Evolutionary conservation across 2,113 vertebrate genomes (phyloP).

Genomic region (Riparia riparia): DNA sequence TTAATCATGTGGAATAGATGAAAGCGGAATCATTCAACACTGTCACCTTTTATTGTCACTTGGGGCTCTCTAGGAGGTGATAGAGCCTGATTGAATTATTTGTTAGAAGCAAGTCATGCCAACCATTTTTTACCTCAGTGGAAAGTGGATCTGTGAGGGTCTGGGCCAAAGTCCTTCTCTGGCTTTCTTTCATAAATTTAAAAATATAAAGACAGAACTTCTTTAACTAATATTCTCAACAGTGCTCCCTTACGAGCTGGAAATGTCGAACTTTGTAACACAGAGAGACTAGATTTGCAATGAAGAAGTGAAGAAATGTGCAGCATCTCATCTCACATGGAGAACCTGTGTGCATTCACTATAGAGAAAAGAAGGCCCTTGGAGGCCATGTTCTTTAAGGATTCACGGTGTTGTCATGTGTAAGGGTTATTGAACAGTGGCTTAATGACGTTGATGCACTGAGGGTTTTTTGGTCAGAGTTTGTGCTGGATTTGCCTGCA

Average conservation of each 20-base stretch:
- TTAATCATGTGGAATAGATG: constrained; percentile 39
- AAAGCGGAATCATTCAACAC: constrained; percentile 44
- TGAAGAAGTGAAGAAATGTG: not conserved
- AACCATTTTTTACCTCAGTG: not conserved
- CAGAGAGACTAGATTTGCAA: not conserved
- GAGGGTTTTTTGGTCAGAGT: not conserved
- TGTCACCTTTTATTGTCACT: constrained; percentile 44
- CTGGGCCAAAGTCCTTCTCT: not conserved
- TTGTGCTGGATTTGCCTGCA: not conserved
- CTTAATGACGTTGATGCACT: not conserved
- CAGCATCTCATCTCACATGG: not conserved
- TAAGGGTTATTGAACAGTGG: not conserved
- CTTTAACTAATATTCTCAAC: not conserved
- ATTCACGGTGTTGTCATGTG: not conserved
- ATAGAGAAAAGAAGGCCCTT: not conserved
- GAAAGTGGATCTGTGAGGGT: not conserved
- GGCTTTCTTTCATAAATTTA: not conserved
- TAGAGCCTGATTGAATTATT: not conserved
- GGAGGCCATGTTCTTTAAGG: not conserved
- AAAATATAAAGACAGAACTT: not conserved
- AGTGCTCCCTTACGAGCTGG: not conserved
- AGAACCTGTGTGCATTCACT: not conserved
- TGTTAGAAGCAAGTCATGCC: not conserved
- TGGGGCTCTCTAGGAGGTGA: not conserved
- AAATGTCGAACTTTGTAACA: not conserved